Conservation (phyloP, 2,113 vertebrate genomes). For the Crypturellus undulatus region DNA sequence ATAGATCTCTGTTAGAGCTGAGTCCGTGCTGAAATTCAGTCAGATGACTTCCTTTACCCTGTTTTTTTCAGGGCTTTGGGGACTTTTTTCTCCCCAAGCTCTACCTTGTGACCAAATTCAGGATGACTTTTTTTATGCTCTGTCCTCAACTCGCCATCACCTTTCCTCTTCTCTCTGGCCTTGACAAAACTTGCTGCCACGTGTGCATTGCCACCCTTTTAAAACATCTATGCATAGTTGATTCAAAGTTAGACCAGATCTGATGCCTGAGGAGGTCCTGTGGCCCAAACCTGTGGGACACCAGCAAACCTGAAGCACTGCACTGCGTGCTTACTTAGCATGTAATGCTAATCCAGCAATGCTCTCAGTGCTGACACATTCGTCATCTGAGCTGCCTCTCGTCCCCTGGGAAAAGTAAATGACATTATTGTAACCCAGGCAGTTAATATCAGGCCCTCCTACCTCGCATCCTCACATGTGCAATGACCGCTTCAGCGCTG, state of each 20-base stretch:
- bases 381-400: neutral
- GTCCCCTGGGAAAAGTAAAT: neutral
- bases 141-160: neutral
- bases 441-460: neutral
- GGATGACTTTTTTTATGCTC: neutral
- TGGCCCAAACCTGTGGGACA: neutral
- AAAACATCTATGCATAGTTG: neutral
- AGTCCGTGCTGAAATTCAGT: neutral
- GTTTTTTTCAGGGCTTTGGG: neutral
- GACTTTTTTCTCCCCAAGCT: neutral
- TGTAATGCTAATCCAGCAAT: neutral
- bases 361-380: neutral
- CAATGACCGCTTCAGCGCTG: neutral
- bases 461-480: neutral
- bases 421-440: neutral
- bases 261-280: neutral
- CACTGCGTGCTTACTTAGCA: neutral
- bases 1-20: neutral
- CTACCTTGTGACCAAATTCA: neutral
- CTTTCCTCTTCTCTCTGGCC: neutral
- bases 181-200: neutral
- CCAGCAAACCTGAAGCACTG: neutral
- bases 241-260: neutral
- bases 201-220: neutral
- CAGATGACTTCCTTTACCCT: neutral